Evolutionary conservation across 2,113 vertebrate species (phyloP), one percentile per base, ranked within the genome.

Genomic region (Macquaria ambigua): DNA sequence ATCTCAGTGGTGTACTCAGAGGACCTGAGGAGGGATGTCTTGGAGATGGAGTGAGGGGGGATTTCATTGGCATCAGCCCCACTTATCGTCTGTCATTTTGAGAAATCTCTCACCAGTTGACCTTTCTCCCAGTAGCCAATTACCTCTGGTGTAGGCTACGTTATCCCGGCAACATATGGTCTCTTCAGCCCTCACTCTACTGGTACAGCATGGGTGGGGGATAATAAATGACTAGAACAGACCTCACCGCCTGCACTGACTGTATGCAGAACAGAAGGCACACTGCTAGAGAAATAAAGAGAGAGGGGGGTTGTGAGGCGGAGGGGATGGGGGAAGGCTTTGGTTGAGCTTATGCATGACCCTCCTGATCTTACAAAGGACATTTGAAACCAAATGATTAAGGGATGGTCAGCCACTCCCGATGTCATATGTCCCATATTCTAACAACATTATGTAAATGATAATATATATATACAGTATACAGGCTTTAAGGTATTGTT

Each of bases 111-210:
- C 43, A 46, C 11, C 58, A 53, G 55, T 37, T 83, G 77, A 90
- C 79, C 87, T 92, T 74, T 85, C 66, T 83, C 77, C 77, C 15
- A 55, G 23, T 61, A 50, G 77, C 82, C 83, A 79, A 37, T 90
- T 75, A 71, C 71, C 72, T 76, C 72, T 73, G 52, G 53, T 79
- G 48, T 50, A 34, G 34, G 34, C 34, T 34, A 67, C 66, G 56
- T 86, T 79, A 83, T 91, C 85, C 77, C 58, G 21, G 52, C 18
- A 50, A 71, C 91, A 90, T 90, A 90, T 93, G 81, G 73, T 71
- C 74, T 37, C 39, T 21, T 70, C 46, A 56, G 31, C 50, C 37
- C 76, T 75, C 50, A 7, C 43, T 21, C 12, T 39, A 3, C 28
- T 14, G 37, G 12, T 21, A 15, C 74, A 46, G 61, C 66, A 8